Base-by-base conservation (phyloP, 1,140 invertebrate genomes). In the Phthorimaea operculella region DNA sequence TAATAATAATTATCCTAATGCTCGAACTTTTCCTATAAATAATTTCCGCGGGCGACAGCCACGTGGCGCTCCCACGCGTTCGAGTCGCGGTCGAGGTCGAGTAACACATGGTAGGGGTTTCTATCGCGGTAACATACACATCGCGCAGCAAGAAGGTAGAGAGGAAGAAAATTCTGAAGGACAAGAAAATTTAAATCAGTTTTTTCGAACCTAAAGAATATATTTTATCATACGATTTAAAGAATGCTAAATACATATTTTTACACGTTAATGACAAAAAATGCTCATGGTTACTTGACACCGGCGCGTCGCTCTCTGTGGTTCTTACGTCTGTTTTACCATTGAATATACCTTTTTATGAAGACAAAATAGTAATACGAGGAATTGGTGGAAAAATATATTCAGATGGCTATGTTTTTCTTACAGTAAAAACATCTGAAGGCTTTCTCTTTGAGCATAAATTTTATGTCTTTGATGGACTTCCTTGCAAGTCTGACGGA, bases 271-370 rank as follows among this genome's bases (percentile, higher is more conserved):
- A 33, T 11, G 12, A 28, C 10, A 28, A 1, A 14, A 9, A 51
- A 51, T 28, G 14, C 49, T 12, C 10, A 12, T 51, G 49, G 49
- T 51, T 51, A 51, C 17, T 51, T 4, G 28, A 51, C 49, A 51
- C 49, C 49, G 49, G 49, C 9, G 49, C 49, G 10, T 51, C 49
- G 12, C 8, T 51, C 12, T 51, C 49, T 4, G 49, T 28, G 21
- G 21, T 15, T 33, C 6, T 51, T 11, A 28, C 10, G 49, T 51
- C 7, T 18, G 49, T 21, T n/a, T n/a, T 33, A 12, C 9, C 17
- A 28, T 51, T 51, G 21, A 16, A 33, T 21, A 12, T 51, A 12
- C 49, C 49, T 10, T 21, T 51, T 16, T 16, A 28, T 51, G 21
- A 21, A 1, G 14, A 51, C 6, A 12, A 16, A 12, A 9, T 51